These are phyloP conservation scores for Ciconia nigra DNA, from an alignment of 2,797 vertebrate species.

Conservation along the genomic window DNA sequence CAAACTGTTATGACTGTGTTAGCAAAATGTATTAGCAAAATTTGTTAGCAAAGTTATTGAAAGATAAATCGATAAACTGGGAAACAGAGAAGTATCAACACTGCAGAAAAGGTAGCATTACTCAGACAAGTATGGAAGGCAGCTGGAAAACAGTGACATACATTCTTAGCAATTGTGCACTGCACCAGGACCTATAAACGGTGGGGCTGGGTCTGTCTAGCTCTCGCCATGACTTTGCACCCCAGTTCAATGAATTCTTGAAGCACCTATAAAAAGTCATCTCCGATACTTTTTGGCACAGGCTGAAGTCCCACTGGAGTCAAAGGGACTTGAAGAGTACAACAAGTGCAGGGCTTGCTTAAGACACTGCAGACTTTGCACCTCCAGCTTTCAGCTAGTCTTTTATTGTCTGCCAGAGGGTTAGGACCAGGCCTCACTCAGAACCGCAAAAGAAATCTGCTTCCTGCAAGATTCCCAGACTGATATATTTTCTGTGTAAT, in stretches of 20 bases:
- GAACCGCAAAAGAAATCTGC: not conserved
- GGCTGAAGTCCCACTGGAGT: not conserved
- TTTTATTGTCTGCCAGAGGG: not conserved
- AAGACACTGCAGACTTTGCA: not conserved
- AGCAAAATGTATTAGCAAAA: too few species aligned
- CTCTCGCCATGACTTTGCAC: not conserved
- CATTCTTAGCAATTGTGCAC: not conserved
- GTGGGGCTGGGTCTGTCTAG: not conserved
- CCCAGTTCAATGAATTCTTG: not conserved
- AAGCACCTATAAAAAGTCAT: not conserved
- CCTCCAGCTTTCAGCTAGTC: not conserved
- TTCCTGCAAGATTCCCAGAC: not conserved
- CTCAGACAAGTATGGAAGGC: not conserved
- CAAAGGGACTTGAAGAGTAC: not conserved
- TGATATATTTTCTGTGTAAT: not conserved
- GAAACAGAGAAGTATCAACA: not conserved
- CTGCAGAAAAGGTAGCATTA: not conserved
- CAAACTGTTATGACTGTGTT: not conserved
- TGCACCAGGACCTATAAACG: rapidly evolving
- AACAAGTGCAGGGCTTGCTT: not conserved
- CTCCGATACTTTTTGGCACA: not conserved
- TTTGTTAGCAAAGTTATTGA: not conserved
- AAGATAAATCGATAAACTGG: not conserved
- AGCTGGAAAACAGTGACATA: not conserved
- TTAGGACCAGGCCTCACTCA: not conserved